Percentiles rank a stretch among this genome's conserved stretches.
These are phyloP conservation scores for Butorides virescens DNA, from an alignment of 2,113 vertebrate species.

Conservation along the genomic window DNA sequence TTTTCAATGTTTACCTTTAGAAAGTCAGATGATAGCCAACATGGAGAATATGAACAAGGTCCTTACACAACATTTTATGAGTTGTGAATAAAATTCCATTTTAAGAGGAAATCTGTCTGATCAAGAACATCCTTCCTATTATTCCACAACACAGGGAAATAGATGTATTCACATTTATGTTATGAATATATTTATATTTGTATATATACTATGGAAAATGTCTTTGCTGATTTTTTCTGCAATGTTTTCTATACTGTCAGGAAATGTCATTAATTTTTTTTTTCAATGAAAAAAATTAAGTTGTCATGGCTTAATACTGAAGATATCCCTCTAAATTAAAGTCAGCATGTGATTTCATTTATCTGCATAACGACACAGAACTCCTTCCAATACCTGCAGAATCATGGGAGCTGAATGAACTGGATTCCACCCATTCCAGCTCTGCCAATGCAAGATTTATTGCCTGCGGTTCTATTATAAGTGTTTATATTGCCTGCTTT, in stretches of 20 bases:
- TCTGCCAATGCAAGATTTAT: neutral
- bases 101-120: neutral
- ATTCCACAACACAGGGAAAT: neutral
- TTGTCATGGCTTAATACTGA: neutral
- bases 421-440: constrained; percentile 9
- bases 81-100: neutral
- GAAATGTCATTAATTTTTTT: neutral
- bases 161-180: neutral
- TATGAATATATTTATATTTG: neutral
- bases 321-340: neutral
- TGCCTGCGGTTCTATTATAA: neutral
- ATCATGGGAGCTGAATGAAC: neutral
- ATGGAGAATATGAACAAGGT: neutral
- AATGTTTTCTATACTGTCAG: neutral
- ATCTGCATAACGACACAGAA: neutral
- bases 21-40: neutral
- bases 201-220: neutral
- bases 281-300: neutral
- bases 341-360: neutral
- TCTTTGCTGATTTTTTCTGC: neutral
- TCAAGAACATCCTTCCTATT: neutral
- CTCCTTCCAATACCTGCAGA: neutral
- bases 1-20: neutral
- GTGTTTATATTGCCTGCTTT: neutral
- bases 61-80: neutral